Evolutionary conservation across 2,113 vertebrate genomes (phyloP).

Genomic region (Brachyhypopomus gauderio): DNA sequence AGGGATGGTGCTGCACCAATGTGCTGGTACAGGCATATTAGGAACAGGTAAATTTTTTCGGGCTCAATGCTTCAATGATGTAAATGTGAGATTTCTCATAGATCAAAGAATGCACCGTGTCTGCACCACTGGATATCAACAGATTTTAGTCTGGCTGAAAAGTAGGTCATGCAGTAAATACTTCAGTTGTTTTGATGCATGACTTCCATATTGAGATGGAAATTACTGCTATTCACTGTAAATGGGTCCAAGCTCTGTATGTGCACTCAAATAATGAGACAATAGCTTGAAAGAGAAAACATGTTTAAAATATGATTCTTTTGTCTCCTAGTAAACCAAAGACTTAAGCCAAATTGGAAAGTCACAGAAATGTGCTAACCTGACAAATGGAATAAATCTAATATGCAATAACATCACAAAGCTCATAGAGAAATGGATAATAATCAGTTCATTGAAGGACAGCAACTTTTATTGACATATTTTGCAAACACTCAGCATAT

Average conservation of each 20-base stretch:
- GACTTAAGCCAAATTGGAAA: neutral
- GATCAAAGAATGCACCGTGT: neutral
- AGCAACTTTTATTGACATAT: neutral
- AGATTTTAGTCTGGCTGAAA: neutral
- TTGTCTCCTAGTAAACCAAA: conserved; percentile 9
- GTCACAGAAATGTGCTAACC: neutral
- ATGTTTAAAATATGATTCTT: neutral
- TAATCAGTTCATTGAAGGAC: no score
- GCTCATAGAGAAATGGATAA: neutral
- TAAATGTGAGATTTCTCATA: neutral
- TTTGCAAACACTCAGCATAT: neutral
- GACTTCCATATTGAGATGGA: conserved; percentile 1
- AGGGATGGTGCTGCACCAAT: neutral
- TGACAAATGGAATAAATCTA: neutral
- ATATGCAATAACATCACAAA: neutral
- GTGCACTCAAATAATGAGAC: neutral
- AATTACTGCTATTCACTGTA: neutral
- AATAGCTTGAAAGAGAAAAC: conserved; percentile 2
- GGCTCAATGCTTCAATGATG: neutral
- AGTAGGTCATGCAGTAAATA: neutral
- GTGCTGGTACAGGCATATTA: neutral
- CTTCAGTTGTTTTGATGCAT: neutral
- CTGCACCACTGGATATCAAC: neutral
- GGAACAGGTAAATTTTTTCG: neutral
- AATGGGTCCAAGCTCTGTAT: neutral